These are phyloP conservation scores for Cephus spinipes DNA, from an alignment of 2,888 invertebrate genomes.

Conservation along the genomic window DNA sequence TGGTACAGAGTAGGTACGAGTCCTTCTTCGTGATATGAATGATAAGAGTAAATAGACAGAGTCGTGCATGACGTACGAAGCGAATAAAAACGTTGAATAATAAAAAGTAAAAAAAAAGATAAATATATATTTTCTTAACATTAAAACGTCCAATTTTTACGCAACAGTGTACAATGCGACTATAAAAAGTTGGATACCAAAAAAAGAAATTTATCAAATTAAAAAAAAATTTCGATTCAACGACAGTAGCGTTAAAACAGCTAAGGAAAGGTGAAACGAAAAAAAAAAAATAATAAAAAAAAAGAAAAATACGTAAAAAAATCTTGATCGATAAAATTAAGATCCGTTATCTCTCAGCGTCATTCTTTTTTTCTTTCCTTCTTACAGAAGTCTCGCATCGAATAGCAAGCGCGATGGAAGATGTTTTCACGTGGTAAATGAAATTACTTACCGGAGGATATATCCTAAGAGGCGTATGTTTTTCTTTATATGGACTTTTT, in stretches of 20 bases:
- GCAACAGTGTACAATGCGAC: not conserved
- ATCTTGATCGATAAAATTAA: not conserved
- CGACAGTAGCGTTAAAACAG: too few species aligned
- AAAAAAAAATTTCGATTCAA: too few species aligned
- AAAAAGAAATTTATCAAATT: not conserved
- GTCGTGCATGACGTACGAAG: not conserved
- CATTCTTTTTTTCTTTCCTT: not conserved
- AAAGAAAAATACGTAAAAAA: too few species aligned
- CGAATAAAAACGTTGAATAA: not conserved
- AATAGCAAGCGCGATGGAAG: not conserved
- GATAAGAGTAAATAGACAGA: constrained; percentile 1
- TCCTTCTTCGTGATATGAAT: not conserved
- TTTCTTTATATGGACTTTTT: not conserved
- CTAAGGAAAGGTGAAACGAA: too few species aligned
- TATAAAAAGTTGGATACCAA: too few species aligned
- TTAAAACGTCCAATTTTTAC: too few species aligned
- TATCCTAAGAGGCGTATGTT: not conserved
- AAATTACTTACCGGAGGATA: not conserved
- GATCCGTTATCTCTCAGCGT: not conserved
- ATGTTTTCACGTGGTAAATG: constrained; percentile 2
- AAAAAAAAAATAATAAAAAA: too few species aligned
- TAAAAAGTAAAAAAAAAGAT: not conserved
- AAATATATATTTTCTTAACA: not conserved
- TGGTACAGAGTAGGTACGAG: not conserved
- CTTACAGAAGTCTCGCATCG: not conserved